Evolutionary conservation across 2,888 invertebrate species (phyloP).

Genomic region (Patella ulyssiponensis): DNA sequence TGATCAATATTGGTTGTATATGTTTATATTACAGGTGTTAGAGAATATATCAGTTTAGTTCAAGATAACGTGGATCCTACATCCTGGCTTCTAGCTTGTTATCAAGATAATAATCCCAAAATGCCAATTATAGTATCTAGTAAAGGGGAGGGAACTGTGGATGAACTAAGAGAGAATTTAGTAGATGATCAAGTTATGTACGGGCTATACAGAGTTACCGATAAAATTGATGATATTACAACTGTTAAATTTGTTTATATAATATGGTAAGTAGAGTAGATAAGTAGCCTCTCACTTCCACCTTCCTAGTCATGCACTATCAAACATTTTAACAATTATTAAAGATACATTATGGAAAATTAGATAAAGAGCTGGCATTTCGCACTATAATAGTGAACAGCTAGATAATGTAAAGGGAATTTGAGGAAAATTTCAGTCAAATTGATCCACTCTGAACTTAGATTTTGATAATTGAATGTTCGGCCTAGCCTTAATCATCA

Average conservation of each 20-base stretch:
- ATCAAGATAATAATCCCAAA: conserved; percentile 51
- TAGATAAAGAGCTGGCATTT: too few species aligned
- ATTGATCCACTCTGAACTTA: too few species aligned
- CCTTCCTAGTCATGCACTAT: too few species aligned
- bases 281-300: too few species aligned
- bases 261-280: conserved; percentile 58
- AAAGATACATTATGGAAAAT: too few species aligned
- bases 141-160: conserved; percentile 59
- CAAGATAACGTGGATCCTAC: conserved; percentile 50
- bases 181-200: conserved; percentile 63
- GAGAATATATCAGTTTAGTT: conserved; percentile 54
- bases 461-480: too few species aligned
- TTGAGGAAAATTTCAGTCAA: too few species aligned
- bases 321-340: too few species aligned
- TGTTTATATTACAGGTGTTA: neutral
- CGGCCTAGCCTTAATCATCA: too few species aligned
- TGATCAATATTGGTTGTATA: conserved; percentile 29
- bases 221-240: conserved; percentile 64
- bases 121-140: conserved; percentile 52
- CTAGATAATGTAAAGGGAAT: too few species aligned
- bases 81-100: conserved; percentile 55
- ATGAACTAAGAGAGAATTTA: conserved; percentile 52
- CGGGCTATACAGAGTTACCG: conserved; percentile 63
- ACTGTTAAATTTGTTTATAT: conserved; percentile 71
- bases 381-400: too few species aligned